phyloP scores from a whole-genome alignment of 1,140 invertebrate genomes.

The Drosophila funebris region DNA sequence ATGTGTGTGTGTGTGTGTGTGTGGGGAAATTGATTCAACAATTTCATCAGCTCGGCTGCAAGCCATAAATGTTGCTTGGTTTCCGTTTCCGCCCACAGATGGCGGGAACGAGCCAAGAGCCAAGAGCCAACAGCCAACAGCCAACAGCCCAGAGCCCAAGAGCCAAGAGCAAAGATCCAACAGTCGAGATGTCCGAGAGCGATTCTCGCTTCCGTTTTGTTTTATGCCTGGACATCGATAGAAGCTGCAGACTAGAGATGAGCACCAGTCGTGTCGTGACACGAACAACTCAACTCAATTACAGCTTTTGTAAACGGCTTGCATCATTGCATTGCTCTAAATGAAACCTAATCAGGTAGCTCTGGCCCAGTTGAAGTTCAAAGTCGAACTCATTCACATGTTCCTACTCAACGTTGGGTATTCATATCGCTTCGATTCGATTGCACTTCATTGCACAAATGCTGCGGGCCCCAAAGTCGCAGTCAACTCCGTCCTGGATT shows the following conservation, averaged over 20 bases:
- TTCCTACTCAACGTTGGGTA: background rate
- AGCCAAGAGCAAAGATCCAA: background rate
- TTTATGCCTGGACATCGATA: slow-evolving; percentile 27
- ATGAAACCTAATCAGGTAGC: slow-evolving; percentile 36
- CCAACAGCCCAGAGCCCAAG: background rate
- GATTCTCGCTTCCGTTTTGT: slow-evolving; percentile 36
- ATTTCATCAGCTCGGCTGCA: slow-evolving; percentile 21
- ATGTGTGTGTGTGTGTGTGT: slow-evolving; percentile 44
- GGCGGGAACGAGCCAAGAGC: background rate
- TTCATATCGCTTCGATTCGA: slow-evolving; percentile 33
- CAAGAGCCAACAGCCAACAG: too few relatives aligned
- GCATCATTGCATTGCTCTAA: too few relatives aligned
- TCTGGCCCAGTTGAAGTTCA: background rate
- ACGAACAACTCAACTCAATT: background rate
- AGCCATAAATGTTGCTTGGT: slow-evolving; percentile 51
- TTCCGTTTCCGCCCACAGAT: slow-evolving; percentile 32
- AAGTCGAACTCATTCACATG: slow-evolving; percentile 32
- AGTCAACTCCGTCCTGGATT: slow-evolving; percentile 5
- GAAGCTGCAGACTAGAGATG: background rate
- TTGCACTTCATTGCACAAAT: slow-evolving; percentile 78
- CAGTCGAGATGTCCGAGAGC: background rate
- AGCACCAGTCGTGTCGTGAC: slow-evolving; percentile 13
- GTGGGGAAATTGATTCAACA: slow-evolving; percentile 69
- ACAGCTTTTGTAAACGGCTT: background rate
- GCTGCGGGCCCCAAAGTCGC: slow-evolving; percentile 23